Conservation (phyloP, 2,888 invertebrate species). For the Pimpla rufipes region DNA sequence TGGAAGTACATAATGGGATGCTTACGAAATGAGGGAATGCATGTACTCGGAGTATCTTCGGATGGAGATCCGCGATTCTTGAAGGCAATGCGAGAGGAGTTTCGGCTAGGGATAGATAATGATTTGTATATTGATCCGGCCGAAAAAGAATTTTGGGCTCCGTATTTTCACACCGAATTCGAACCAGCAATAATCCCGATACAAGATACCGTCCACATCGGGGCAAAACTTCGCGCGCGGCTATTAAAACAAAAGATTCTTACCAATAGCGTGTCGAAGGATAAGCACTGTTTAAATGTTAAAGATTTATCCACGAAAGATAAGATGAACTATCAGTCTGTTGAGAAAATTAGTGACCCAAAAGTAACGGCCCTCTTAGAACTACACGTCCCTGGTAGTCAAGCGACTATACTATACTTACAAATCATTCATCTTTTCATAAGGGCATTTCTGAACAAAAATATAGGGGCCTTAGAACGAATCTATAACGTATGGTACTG, state of each 20-base stretch:
- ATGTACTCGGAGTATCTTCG: slow-evolving; percentile 71
- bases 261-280: too few species aligned
- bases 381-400: slow-evolving; percentile 68
- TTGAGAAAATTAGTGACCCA: slow-evolving; percentile 71
- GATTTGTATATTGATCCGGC: slow-evolving; percentile 41
- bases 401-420: slow-evolving; percentile 71
- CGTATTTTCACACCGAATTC: slow-evolving; percentile 62
- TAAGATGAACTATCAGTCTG: slow-evolving; percentile 67
- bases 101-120: slow-evolving; percentile 56
- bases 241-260: slow-evolving; percentile 19
- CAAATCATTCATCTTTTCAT: slow-evolving; percentile 69
- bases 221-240: slow-evolving; percentile 72
- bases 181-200: slow-evolving; percentile 54
- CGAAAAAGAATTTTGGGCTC: slow-evolving; percentile 40
- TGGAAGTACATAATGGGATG: slow-evolving; percentile 68
- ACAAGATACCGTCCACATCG: slow-evolving; percentile 75
- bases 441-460: slow-evolving; percentile 59
- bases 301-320: too few species aligned
- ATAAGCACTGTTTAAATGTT: too few species aligned
- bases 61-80: slow-evolving; percentile 74
- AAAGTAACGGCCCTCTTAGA: slow-evolving; percentile 67
- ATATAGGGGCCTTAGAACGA: slow-evolving; percentile 58
- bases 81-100: slow-evolving; percentile 72
- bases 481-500: slow-evolving; percentile 71
- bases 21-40: slow-evolving; percentile 67